Evolutionary conservation across 1,140 invertebrate genomes (phyloP).

Genomic region (Drosophila pectinifera): DNA sequence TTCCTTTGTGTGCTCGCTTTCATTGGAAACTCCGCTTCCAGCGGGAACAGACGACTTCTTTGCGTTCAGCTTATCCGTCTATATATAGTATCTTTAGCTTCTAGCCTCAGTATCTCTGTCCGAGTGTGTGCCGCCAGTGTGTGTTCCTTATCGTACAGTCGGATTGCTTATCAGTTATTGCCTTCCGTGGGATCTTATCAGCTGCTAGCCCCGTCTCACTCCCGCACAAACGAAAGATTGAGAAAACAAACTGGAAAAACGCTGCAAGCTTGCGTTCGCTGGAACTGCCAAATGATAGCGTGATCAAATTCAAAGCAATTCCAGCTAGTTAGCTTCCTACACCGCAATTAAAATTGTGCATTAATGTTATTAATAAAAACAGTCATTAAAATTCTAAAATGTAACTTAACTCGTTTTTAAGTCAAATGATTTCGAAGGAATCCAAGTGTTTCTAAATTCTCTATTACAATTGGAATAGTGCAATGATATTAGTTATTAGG

Average conservation of each 20-base stretch:
- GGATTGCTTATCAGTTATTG: constrained; percentile 69
- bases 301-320: constrained; percentile 41
- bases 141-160: constrained; percentile 32
- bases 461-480: too few relatives aligned
- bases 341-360: constrained; percentile 12
- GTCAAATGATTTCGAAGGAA: too few relatives aligned
- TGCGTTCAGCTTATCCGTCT: constrained; percentile 11
- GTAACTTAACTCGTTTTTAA: not conserved
- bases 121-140: constrained; percentile 20
- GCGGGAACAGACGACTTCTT: constrained; percentile 26
- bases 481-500: too few relatives aligned
- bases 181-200: constrained; percentile 58
- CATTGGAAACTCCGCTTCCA: constrained; percentile 40
- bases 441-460: too few relatives aligned
- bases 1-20: constrained; percentile 37
- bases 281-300: constrained; percentile 67
- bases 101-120: constrained; percentile 5
- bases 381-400: not conserved
- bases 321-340: constrained; percentile 12
- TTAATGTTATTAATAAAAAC: constrained; percentile 1
- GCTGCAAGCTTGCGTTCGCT: constrained; percentile 39
- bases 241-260: constrained; percentile 73
- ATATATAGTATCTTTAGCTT: constrained; percentile 19
- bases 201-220: constrained; percentile 8
- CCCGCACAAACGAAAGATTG: constrained; percentile 74